Evolutionary conservation across 2,888 invertebrate genomes (phyloP), one percentile per base, ranked within the genome.

Genomic region (Ephialtes manifestator): DNA sequence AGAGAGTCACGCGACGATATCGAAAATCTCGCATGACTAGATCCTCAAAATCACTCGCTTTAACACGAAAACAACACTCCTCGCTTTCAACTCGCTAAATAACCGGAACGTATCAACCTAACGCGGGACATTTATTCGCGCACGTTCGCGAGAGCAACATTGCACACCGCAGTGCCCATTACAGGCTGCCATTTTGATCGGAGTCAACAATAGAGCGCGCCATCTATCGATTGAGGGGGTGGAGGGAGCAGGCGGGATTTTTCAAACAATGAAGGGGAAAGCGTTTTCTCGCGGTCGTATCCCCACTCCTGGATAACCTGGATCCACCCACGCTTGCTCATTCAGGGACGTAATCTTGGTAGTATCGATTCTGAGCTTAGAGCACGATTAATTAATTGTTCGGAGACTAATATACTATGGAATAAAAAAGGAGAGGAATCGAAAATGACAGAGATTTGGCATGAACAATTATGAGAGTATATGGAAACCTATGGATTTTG

Each of bases 141-240:
- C 84, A 83, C 81, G 83, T 84, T 89, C 84, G 85, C 85, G 86
- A 86, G 85, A 90, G 89, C 90, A 90, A 90, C 89, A 88, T 91
- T 89, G 88, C 85, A 84, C 83, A 88, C 87, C 89, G 85, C 85
- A 90, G 88, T 89, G 86, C 83, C 88, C 89, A 92, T 92, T 91
- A 91, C 87, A 89, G 88, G 90, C 90, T 89, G 89, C 92, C 92
- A 92, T 92, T 92, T 92, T 91, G 89, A 90, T 90, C 86, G 87
- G 76, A 91, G 87, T 89, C 95, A 96, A 96, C 96, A 96, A 96
- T 95, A 95, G 93, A 94, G 89, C 90, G 95, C 96, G 96, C 96
- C 96, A 96, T 96, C 96, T 96, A 95, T 94, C 93, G 93, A 92
- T 92, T 92, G 85, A 86, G 75, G 72, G 48, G 43, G n/a, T 15